Base-by-base conservation (phyloP, 92 coral and sea anemone genomes). In the Porites rus region DNA sequence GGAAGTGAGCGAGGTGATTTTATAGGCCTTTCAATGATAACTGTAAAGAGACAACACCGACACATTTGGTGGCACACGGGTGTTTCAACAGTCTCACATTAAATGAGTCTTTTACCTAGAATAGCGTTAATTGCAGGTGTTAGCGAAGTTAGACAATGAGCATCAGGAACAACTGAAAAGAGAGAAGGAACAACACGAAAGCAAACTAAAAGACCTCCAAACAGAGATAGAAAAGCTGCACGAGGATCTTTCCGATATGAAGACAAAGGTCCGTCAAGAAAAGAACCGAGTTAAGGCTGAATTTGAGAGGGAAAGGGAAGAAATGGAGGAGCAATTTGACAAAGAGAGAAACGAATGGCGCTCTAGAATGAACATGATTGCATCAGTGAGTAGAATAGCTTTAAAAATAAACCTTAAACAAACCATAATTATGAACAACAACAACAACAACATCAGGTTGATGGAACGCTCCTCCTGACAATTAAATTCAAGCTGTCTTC, bases 271-370 rank as follows among this genome's bases (percentile, higher is more conserved):
- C 43, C 94, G 99, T 12, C 93, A 93, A 64, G 98, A 94, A 72
- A 87, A 87, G 77, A 83, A 70, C 14, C 88, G 77, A 67, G 84
- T 97, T 80, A 87, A 88, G 64, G 78, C 85, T 18, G 95, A 92
- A n/a, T 92, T 97, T 68, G 97, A 96, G 82, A 91, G 73, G 79
- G 99, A 96, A 78, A 93, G 90, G 21, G 89, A 89, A 61, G 87
- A 64, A 58, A 85, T 96, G 69, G 97, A 95, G 58, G 98, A 96
- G 62, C 90, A 86, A 64, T 92, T 89, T 22, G 89, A 81, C 13
- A 85, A 88, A 74, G 99, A 96, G 65, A 92, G 89, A 80, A 89
- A 89, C 56, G 98, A 95, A 14, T 84, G 92, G 90, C 95, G 94
- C 65, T 75, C 69, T 5, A 76, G 91, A 80, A 86, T 86, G 90